Conservation (phyloP, 92 coral and sea anemone genomes). For the Heteractis magnifica region DNA sequence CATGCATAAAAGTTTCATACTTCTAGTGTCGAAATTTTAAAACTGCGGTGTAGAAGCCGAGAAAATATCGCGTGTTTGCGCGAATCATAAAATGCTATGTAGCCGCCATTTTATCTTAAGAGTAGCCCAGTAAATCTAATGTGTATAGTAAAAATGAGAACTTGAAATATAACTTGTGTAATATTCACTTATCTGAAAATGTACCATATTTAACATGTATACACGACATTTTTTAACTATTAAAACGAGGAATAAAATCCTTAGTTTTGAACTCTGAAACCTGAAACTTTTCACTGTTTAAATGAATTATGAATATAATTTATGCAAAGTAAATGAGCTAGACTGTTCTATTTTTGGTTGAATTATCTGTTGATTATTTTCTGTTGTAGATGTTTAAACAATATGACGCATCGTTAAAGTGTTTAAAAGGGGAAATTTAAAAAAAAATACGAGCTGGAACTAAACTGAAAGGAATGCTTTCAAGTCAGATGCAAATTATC, state of each 20-base stretch:
- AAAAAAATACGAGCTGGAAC: slow-evolving; percentile 3
- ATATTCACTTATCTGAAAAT: slow-evolving; percentile 12
- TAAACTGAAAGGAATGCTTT: not conserved
- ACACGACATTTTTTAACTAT: slow-evolving; percentile 36
- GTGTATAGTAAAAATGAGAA: not conserved
- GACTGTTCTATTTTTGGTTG: not conserved
- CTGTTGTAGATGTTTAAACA: not conserved
- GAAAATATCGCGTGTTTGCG: not conserved
- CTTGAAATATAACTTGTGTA: not conserved
- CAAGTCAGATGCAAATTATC: not conserved
- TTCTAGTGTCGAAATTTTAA: not conserved
- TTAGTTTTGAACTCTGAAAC: slow-evolving; percentile 19
- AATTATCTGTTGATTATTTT: not conserved
- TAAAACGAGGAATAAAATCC: slow-evolving; percentile 26
- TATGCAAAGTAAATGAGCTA: not conserved
- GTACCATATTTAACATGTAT: slow-evolving; percentile 34
- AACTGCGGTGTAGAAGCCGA: not conserved
- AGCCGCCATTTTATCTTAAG: slow-evolving; percentile 1
- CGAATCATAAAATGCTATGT: not conserved
- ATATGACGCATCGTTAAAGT: not conserved
- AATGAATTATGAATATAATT: not conserved
- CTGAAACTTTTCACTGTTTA: not conserved
- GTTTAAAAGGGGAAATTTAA: slow-evolving; percentile 10
- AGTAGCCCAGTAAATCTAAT: not conserved
- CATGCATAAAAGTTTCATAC: slow-evolving; percentile 18